Evolutionary conservation across 1,140 invertebrate species (phyloP).

Genomic region (Luehdorfia chinensis): DNA sequence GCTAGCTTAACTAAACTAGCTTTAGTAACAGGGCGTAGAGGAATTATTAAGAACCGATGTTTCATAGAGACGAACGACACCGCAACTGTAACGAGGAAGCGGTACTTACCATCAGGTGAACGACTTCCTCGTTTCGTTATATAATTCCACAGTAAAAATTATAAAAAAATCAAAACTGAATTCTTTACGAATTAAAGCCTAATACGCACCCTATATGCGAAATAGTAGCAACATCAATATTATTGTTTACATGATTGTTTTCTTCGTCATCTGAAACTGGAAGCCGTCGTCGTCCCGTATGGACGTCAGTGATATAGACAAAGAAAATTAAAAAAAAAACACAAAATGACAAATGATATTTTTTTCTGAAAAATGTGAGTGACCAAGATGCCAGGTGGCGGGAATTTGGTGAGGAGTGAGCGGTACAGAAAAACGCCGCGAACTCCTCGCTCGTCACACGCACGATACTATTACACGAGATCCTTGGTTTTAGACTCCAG

Average conservation of each 20-base stretch:
- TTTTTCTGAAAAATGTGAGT: constrained; percentile 38
- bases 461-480: constrained; percentile 54
- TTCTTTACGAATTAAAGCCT: no score
- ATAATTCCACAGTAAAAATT: no score
- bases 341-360: constrained; percentile 23
- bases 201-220: constrained; percentile 17
- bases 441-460: constrained; percentile 44
- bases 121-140: no score
- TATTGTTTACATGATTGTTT: constrained; percentile 65
- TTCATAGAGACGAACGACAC: no score
- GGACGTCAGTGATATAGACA: constrained; percentile 35
- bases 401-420: constrained; percentile 43
- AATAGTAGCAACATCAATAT: constrained; percentile 46
- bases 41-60: no score
- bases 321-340: constrained; percentile 29
- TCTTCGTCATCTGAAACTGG: constrained; percentile 53
- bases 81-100: no score
- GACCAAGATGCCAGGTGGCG: constrained; percentile 47
- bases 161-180: no score
- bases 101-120: no score
- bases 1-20: no score
- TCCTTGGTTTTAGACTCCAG: constrained; percentile 40
- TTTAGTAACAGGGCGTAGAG: no score
- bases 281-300: constrained; percentile 25
- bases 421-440: constrained; percentile 48